phyloP scores from a whole-genome alignment of 2,113 vertebrate genomes.

The Lophotis ruficrista region DNA sequence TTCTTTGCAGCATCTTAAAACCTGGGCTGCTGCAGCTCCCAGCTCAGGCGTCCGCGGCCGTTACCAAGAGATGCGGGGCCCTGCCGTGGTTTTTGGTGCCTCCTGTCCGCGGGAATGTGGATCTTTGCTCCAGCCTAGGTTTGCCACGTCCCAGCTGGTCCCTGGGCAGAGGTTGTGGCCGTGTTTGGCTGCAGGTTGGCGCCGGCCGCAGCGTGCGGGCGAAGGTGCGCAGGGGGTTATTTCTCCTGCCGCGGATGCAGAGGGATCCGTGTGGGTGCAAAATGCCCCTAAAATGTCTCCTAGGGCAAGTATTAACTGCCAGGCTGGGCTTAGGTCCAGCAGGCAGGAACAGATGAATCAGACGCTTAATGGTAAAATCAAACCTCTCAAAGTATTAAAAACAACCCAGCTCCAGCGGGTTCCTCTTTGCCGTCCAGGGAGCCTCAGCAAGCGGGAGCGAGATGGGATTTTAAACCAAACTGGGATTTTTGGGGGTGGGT shows the following conservation, averaged over 20 bases:
- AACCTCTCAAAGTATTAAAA: not conserved
- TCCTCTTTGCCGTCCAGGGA: not conserved
- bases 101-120: not conserved
- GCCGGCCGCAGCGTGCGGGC: not conserved
- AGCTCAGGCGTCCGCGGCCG: not conserved
- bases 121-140: fast-evolving
- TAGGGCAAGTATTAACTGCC: conserved; percentile 15
- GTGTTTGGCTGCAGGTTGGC: not conserved
- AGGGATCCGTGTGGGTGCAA: not conserved
- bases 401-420: not conserved
- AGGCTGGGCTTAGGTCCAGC: conserved; percentile 57
- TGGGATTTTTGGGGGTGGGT: not conserved
- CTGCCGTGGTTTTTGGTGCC: fast-evolving
- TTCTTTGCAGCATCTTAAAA: not conserved
- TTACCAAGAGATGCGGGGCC: not conserved
- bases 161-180: fast-evolving
- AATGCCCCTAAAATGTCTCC: conserved; percentile 45
- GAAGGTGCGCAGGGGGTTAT: not conserved
- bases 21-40: not conserved
- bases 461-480: not conserved
- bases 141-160: not conserved
- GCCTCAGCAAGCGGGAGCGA: not conserved
- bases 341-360: conserved; percentile 54
- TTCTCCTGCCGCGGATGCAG: fast-evolving
- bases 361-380: conserved; percentile 17